Percentiles rank a stretch among this genome's conserved stretches.
phyloP scores from a whole-genome alignment of 2,888 invertebrate genomes.

The Drosophila niveifrons region DNA sequence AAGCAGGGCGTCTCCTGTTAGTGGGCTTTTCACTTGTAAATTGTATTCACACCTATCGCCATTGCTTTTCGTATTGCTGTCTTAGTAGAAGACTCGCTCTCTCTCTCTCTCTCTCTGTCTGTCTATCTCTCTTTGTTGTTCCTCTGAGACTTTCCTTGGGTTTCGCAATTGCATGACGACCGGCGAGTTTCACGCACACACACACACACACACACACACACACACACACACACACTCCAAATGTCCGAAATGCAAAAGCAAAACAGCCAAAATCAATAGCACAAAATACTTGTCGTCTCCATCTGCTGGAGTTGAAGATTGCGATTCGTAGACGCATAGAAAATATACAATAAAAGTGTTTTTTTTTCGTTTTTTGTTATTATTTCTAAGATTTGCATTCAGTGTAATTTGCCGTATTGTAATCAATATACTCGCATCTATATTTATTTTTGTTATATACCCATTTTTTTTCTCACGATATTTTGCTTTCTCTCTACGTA shows the following conservation, averaged over 20 bases:
- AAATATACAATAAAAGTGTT: constrained; percentile 28
- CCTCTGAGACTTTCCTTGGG: constrained; percentile 24
- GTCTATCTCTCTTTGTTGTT: not conserved
- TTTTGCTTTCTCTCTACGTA: not conserved
- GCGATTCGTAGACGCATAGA: not conserved
- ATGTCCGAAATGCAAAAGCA: no score
- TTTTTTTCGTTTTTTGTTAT: constrained; percentile 15
- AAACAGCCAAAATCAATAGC: not conserved
- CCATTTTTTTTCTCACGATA: not conserved
- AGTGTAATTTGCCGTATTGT: no score
- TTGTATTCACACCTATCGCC: not conserved
- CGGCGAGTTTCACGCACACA: no score
- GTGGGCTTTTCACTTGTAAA: constrained; percentile 27
- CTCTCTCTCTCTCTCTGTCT: not conserved
- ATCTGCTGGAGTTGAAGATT: constrained; percentile 3
- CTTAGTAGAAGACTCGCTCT: not conserved
- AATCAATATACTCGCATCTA: not conserved
- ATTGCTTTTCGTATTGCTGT: not conserved
- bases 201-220: no score
- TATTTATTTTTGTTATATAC: constrained; percentile 5
- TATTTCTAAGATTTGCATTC: constrained; percentile 47
- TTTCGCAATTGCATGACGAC: constrained; percentile 29
- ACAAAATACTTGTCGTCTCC: constrained; percentile 3
- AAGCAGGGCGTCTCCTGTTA: constrained; percentile 85
- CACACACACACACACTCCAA: no score